phyloP scores from a whole-genome alignment of 2,888 invertebrate genomes.

The Tiphia femorata region DNA sequence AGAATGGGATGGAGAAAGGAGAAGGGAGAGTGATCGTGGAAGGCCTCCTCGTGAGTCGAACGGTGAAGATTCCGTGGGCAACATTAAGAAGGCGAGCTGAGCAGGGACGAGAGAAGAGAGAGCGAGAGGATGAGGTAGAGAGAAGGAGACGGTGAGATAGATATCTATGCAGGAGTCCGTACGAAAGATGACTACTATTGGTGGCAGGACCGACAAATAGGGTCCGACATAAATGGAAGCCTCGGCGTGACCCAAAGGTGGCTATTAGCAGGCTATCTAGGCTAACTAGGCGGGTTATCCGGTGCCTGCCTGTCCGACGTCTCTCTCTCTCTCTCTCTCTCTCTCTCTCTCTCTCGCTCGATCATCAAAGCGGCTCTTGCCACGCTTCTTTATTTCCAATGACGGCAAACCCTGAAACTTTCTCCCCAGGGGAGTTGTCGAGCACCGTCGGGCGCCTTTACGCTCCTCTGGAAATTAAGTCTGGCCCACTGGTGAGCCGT shows the following conservation, averaged over 20 bases:
- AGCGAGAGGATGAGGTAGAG: background rate
- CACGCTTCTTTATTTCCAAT: conserved; percentile 16
- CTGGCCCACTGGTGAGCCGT: no score
- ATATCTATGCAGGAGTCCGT: no score
- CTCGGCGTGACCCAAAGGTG: conserved; percentile 8
- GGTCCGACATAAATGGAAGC: conserved; percentile 19
- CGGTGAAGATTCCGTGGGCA: conserved; percentile 16
- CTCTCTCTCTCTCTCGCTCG: no score
- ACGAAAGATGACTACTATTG: background rate
- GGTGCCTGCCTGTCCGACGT: conserved; percentile 14
- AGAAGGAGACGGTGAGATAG: background rate
- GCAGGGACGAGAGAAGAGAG: no score
- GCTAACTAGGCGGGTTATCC: conserved; percentile 28
- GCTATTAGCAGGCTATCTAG: conserved; percentile 20
- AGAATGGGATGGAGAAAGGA: conserved; percentile 12
- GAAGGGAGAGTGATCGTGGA: conserved; percentile 15
- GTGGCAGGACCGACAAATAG: conserved; percentile 26
- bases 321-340: no score
- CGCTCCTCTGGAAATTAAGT: no score
- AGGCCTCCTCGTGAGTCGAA: conserved; percentile 1
- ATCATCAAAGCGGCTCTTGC: conserved; percentile 17
- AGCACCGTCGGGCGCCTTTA: no score
- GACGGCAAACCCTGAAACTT: no score
- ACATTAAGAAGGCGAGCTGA: background rate
- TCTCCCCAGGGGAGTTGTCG: no score